Conservation (phyloP, 2,888 invertebrate genomes). For the Catocala sponsa region DNA sequence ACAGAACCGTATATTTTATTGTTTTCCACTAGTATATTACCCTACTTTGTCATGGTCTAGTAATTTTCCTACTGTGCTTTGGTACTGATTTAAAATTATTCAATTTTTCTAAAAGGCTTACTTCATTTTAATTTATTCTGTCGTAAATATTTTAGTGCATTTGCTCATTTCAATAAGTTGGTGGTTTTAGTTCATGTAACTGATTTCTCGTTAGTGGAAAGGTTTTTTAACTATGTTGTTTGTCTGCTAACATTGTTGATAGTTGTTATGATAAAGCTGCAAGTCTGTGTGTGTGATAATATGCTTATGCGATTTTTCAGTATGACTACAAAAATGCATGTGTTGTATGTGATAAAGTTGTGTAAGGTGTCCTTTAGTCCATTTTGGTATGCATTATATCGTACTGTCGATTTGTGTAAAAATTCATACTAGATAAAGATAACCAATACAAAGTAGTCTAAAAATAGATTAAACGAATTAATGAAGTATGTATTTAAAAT, state of each 20-base stretch:
- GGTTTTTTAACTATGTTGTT: background rate
- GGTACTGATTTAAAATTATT: slow-evolving; percentile 17
- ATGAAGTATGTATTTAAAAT: too few relatives aligned
- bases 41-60: slow-evolving; percentile 21
- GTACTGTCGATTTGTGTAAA: too few relatives aligned
- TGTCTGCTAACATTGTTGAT: background rate
- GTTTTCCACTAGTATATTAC: slow-evolving; percentile 29
- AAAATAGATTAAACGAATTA: too few relatives aligned
- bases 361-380: too few relatives aligned
- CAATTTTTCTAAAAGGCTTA: slow-evolving; percentile 43
- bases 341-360: too few relatives aligned
- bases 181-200: background rate
- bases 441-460: too few relatives aligned
- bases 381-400: too few relatives aligned
- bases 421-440: too few relatives aligned
- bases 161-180: slow-evolving; percentile 1
- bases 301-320: background rate
- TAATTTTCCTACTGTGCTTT: slow-evolving; percentile 18
- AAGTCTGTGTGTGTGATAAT: background rate
- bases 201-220: background rate
- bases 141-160: slow-evolving; percentile 11
- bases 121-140: background rate
- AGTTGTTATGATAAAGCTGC: background rate
- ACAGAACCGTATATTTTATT: slow-evolving; percentile 43
- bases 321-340: background rate